These are phyloP conservation scores for Rhizoglyphus robini DNA, from an alignment of 1,140 invertebrate species.

Conservation along the genomic window DNA sequence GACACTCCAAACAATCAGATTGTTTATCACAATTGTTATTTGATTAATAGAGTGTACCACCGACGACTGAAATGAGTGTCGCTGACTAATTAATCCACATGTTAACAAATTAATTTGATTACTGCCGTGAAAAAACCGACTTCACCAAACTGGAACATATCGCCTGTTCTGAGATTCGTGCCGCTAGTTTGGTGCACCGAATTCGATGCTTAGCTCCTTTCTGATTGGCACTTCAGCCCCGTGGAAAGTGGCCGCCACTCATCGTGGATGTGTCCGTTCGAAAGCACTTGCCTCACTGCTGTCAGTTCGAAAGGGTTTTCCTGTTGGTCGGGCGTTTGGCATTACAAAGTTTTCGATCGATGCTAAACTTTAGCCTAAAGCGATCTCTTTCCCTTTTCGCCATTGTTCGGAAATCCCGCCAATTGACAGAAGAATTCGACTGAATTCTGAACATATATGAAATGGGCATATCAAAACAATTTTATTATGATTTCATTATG, in stretches of 20 bases:
- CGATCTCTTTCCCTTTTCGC: too few species aligned
- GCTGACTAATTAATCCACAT: conserved; percentile 89
- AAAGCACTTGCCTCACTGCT: conserved; percentile 70
- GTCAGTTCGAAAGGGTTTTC: conserved; percentile 55
- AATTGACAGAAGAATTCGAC: conserved; percentile 62
- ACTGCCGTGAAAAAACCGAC: conserved; percentile 72
- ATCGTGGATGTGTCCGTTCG: conserved; percentile 72
- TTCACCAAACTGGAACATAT: conserved; percentile 81
- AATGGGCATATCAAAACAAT: conserved; percentile 61
- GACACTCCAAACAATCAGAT: conserved; percentile 78
- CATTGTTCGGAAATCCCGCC: conserved; percentile 81
- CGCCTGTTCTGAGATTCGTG: conserved; percentile 68
- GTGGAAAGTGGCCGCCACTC: conserved; percentile 54
- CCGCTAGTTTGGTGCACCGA: conserved; percentile 79
- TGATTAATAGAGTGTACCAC: conserved; percentile 39
- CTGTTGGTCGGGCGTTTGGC: conserved; percentile 50
- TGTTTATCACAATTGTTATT: conserved; percentile 83
- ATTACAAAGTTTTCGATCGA: conserved; percentile 71
- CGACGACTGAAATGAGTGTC: conserved; percentile 48
- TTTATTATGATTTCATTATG: conserved; percentile 57
- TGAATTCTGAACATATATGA: conserved; percentile 60
- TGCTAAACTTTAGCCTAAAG: too few species aligned
- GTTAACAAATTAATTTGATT: too few species aligned
- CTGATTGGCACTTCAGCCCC: conserved; percentile 56
- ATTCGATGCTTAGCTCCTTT: conserved; percentile 63